Evolutionary conservation across 2,888 invertebrate species (phyloP), one percentile per base, ranked within the genome.

Genomic region (Eurois occulta): DNA sequence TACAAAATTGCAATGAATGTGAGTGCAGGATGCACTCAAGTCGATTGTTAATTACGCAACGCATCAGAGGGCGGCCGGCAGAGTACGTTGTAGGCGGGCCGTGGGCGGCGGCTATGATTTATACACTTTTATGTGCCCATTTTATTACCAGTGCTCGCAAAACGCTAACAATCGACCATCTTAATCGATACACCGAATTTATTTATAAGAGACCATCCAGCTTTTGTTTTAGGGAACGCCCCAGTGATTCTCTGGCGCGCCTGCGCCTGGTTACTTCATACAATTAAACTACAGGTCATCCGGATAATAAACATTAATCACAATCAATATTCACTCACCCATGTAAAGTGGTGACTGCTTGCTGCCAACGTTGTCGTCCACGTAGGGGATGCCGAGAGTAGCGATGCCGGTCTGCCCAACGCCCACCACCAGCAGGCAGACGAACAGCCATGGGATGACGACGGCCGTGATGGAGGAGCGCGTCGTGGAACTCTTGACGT

Each of bases 341-440:
- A 99, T 98, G 96, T 99, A 99, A 87, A 99, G 97, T 43, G 99
- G 99, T 78, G 99, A 99, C 94, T 99, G 99, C 90, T 98, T 97
- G 95, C 98, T 98, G 90, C 98, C 98, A 79, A 99, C 99, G 94
- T 99, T 99, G 94, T 99, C 99, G 90, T 99, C 99, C 86, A 99
- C 98, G 94, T 99, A 99, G 8, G 99, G 99, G 90, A 99, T 99
- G 32, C 99, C 99, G 64, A 99, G 97, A 35, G 99, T 99, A 88
- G 98, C 98, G 76, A 99, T 99, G 24, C 99, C 99, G 1, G 99
- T 99, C 95, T 99, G 99, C 0, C 99, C 99, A 95, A 99, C 98
- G 71, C 99, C 99, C 60, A 99, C 98, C 79, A 99, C 98, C 73
- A 99, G 97, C 88, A 99, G 96, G 90, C 99, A 98, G 88, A 98